Base-by-base conservation (phyloP, 37 sponge, comb jelly and placozoan species). In the Oscarella lobularis region DNA sequence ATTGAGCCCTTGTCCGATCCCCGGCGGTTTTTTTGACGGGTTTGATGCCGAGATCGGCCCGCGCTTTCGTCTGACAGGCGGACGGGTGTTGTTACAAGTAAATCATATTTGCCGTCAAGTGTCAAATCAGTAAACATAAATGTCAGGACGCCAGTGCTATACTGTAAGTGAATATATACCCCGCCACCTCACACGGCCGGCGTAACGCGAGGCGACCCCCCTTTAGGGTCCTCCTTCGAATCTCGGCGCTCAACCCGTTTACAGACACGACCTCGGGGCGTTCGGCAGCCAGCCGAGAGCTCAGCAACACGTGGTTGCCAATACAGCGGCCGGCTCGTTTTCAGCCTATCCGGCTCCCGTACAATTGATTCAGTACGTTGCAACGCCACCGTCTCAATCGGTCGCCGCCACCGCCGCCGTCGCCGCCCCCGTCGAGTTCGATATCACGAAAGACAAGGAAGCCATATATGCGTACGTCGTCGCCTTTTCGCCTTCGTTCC, bases 21-120 rank as follows among this genome's bases (percentile, higher is more conserved):
- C 60, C 60, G 60, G 60, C 60, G 60, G n/a, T n/a, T n/a, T n/a
- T 48, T 48, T 48, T 48, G 60, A 48, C 60, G 60, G 60, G 20
- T 48, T 48, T 20, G 60, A 9, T 20, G 20, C n/a, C 60, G 20
- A 48, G 14, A 20, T 48, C 60, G 60, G 60, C 14, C 60, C 60
- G 20, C 14, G 60, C 60, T 20, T 20, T 48, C 60, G 60, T 20
- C 20, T 20, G 20, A 48, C 14, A 27, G 60, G 9, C 60, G n/a
- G 20, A 20, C 60, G 60, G 14, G 14, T 48, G 60, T 48, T 48
- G 60, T 48, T 48, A 48, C 60, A 48, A 48, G 20, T 20, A 48
- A 48, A 48, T 48, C 60, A 48, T 20, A 48, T 48, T 48, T 48
- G 60, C 60, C 60, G 60, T 48, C 14, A 48, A 48, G 60, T 48